phyloP scores from a whole-genome alignment of 2,113 vertebrate species.

The Montifringilla adamsi region DNA sequence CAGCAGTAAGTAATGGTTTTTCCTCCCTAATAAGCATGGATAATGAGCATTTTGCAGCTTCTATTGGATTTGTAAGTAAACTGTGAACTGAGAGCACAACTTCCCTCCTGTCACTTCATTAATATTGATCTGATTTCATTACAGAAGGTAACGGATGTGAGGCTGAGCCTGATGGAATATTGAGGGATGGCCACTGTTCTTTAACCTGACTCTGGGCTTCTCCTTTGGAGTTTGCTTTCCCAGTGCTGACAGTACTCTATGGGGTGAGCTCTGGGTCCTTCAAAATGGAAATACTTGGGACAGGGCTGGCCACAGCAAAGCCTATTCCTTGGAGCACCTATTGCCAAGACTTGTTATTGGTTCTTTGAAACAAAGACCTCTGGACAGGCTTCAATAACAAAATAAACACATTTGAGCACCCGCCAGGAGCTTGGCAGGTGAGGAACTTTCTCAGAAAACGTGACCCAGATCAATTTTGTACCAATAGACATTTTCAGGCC shows the following conservation, averaged over 20 bases:
- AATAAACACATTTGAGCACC: neutral
- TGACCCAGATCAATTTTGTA: neutral
- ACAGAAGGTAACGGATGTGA: neutral
- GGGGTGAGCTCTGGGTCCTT: neutral
- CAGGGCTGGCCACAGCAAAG: neutral
- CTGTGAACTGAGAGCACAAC: neutral
- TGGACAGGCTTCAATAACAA: neutral
- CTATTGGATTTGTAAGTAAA: neutral
- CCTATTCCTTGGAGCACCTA: neutral
- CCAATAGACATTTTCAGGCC: neutral
- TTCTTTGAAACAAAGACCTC: slow-evolving; percentile 13
- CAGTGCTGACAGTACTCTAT: neutral
- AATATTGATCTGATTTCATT: slow-evolving; percentile 28
- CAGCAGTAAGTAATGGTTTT: neutral
- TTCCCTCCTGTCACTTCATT: slow-evolving; percentile 13
- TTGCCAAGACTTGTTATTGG: neutral
- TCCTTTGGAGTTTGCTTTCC: neutral
- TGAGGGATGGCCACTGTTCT: neutral
- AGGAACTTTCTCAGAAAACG: neutral
- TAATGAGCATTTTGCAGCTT: neutral
- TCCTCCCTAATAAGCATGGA: neutral
- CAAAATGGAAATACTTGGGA: neutral
- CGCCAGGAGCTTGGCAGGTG: neutral
- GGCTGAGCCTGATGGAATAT: neutral
- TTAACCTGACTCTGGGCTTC: neutral